Percentiles rank a stretch among this genome's conserved stretches.
phyloP scores from a whole-genome alignment of 2,113 vertebrate genomes.

The Alectura lathami region DNA sequence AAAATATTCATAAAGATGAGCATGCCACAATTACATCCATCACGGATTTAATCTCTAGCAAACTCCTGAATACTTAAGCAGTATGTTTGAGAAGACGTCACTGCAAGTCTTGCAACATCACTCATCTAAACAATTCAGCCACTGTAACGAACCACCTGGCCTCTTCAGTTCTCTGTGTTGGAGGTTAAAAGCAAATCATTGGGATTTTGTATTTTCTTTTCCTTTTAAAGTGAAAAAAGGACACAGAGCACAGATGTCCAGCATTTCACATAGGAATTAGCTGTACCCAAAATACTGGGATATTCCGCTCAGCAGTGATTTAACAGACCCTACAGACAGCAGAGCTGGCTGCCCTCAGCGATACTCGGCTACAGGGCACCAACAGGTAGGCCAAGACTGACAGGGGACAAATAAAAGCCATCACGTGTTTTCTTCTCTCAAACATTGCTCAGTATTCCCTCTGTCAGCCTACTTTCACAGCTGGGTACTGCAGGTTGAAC shows the following conservation, averaged over 20 bases:
- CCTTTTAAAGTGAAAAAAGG: background rate
- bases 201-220: background rate
- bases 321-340: background rate
- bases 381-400: background rate
- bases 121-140: background rate
- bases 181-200: background rate
- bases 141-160: background rate
- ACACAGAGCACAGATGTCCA: background rate
- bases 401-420: background rate
- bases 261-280: background rate
- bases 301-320: background rate
- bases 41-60: background rate
- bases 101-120: background rate
- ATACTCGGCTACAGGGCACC: background rate
- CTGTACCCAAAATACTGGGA: background rate
- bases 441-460: background rate
- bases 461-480: background rate
- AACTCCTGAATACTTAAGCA: background rate
- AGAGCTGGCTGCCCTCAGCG: background rate
- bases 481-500: background rate
- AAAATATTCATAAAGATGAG: background rate
- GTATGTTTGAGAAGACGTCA: background rate
- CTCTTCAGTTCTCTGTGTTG: background rate
- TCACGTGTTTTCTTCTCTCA: background rate
- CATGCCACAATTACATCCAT: background rate